These are phyloP conservation scores for Pangasianodon gigas DNA, from an alignment of 2,113 vertebrate genomes.

Conservation along the genomic window DNA sequence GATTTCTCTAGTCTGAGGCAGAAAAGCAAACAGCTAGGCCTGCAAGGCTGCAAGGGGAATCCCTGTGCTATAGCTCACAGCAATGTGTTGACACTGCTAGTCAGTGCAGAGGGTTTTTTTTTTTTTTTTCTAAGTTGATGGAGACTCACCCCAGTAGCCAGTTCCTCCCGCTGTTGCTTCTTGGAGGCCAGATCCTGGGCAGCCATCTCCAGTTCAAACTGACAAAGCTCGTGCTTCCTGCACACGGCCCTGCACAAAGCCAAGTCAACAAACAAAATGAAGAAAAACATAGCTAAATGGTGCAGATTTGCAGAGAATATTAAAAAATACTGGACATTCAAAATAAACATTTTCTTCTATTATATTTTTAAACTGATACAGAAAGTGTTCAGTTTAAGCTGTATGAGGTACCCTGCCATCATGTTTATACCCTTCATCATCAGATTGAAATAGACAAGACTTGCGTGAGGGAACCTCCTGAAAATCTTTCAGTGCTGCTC, in stretches of 20 bases:
- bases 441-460: background rate
- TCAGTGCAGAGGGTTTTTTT: slow-evolving; percentile 11
- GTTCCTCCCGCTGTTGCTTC: slow-evolving; percentile 92
- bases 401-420: background rate
- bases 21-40: slow-evolving; percentile 21
- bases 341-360: background rate
- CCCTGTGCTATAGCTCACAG: slow-evolving; percentile 9
- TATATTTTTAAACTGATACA: background rate
- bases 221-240: slow-evolving; percentile 91
- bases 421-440: background rate
- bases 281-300: background rate
- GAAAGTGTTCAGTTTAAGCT: background rate
- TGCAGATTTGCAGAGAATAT: slow-evolving; percentile 2
- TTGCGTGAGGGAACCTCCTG: background rate
- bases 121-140: background rate
- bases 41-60: slow-evolving; percentile 12
- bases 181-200: slow-evolving; percentile 86
- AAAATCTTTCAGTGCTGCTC: background rate
- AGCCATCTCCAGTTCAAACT: slow-evolving; percentile 89
- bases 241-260: slow-evolving; percentile 84
- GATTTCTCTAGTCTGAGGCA: slow-evolving; percentile 15
- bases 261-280: background rate
- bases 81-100: slow-evolving; percentile 10
- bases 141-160: slow-evolving; percentile 85
- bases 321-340: background rate